Conservation (phyloP, 1,140 invertebrate genomes). For the Drosophila cardini region DNA sequence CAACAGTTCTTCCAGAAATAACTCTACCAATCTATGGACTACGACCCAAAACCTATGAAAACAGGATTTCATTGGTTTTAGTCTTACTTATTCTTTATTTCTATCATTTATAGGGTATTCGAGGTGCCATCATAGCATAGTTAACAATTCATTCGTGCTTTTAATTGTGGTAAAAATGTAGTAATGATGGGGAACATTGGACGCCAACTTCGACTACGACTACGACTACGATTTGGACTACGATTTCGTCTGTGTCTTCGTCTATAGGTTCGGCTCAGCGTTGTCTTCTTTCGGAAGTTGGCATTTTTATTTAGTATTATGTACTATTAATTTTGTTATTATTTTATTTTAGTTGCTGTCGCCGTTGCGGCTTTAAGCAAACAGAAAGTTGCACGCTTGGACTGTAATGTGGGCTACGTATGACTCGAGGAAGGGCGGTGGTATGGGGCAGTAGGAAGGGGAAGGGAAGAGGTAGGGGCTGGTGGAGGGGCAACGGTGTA, state of each 20-base stretch:
- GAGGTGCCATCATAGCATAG: no score
- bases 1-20: no score
- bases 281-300: conserved; percentile 64
- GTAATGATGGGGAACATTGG: conserved; percentile 57
- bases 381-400: conserved; percentile 66
- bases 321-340: conserved; percentile 76
- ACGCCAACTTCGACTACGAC: conserved; percentile 1
- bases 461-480: neutral
- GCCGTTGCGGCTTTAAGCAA: conserved; percentile 50
- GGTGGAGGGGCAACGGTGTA: no score
- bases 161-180: conserved; percentile 72
- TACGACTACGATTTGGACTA: neutral
- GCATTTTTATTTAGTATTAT: conserved; percentile 74
- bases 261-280: conserved; percentile 18
- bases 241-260: neutral
- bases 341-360: conserved; percentile 65
- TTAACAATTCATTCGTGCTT: conserved; percentile 19
- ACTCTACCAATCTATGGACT: no score
- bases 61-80: no score
- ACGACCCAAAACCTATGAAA: no score
- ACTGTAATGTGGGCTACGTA: neutral
- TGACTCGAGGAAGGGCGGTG: neutral
- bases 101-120: conserved; percentile 1
- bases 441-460: neutral
- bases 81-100: no score